phyloP scores from a whole-genome alignment of 2,888 invertebrate species.

The Yponomeuta plumbellus region DNA sequence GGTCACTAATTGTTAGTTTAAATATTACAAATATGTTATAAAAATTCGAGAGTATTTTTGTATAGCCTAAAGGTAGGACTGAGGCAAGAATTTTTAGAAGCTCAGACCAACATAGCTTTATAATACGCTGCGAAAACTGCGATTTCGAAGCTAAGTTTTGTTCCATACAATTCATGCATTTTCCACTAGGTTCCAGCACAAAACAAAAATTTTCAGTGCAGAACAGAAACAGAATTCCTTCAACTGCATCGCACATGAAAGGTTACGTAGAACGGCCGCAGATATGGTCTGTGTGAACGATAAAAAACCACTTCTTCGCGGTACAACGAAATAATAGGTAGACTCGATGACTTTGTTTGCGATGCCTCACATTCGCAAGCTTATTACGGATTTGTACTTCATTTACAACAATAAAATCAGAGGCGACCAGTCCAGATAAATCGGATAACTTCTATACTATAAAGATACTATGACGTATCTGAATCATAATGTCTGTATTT shows the following conservation, averaged over 20 bases:
- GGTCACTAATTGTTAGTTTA: constrained; percentile 33
- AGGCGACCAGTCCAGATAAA: constrained; percentile 19
- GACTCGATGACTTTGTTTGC: neutral
- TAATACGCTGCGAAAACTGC: neutral
- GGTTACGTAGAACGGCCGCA: neutral
- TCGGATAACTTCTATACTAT: neutral
- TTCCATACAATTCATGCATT: no score
- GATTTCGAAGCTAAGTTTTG: no score
- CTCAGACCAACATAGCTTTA: constrained; percentile 1
- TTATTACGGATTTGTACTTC: constrained; percentile 59
- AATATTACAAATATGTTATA: constrained; percentile 25
- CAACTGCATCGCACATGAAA: neutral
- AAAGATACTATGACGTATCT: neutral
- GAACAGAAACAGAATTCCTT: no score
- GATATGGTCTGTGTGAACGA: no score
- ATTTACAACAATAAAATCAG: constrained; percentile 45
- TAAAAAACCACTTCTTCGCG: neutral
- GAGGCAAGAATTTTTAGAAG: constrained; percentile 20
- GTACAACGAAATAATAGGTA: constrained; percentile 2
- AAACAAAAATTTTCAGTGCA: no score
- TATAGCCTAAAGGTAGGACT: constrained; percentile 37
- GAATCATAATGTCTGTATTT: neutral
- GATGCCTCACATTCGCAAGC: constrained; percentile 22
- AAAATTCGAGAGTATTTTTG: constrained; percentile 44
- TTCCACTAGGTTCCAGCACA: no score